Evolutionary conservation across 2,113 vertebrate species (phyloP).

Genomic region (Mormoops blainvillei): DNA sequence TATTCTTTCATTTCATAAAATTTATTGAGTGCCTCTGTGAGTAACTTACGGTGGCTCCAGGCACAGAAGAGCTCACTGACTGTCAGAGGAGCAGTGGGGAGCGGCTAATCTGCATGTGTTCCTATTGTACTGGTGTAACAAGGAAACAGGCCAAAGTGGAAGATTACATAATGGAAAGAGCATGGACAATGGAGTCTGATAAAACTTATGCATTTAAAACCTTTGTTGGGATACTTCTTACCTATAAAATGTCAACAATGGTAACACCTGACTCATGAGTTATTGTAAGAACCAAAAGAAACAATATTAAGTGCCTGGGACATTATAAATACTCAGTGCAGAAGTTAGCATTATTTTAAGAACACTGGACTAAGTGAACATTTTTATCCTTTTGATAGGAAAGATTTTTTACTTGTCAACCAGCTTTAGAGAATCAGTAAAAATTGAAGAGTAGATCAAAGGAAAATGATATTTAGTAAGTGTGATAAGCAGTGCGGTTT

Average conservation of each 20-base stretch:
- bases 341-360: not conserved
- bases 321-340: not conserved
- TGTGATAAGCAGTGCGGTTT: not conserved
- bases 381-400: not conserved
- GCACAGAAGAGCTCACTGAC: not conserved
- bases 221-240: not conserved
- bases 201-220: not conserved
- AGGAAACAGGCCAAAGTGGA: not conserved
- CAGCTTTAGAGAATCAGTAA: not conserved
- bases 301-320: not conserved
- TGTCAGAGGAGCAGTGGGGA: not conserved
- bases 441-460: not conserved
- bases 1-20: conserved; percentile 1
- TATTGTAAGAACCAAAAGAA: not conserved
- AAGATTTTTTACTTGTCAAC: not conserved
- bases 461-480: not conserved
- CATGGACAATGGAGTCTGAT: not conserved
- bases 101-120: not conserved
- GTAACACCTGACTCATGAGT: not conserved
- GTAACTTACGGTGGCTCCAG: not conserved
- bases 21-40: not conserved
- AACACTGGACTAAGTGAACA: not conserved
- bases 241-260: not conserved
- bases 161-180: not conserved
- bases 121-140: not conserved